Conservation (phyloP, 2,113 vertebrate species). For the Vimba vimba region DNA sequence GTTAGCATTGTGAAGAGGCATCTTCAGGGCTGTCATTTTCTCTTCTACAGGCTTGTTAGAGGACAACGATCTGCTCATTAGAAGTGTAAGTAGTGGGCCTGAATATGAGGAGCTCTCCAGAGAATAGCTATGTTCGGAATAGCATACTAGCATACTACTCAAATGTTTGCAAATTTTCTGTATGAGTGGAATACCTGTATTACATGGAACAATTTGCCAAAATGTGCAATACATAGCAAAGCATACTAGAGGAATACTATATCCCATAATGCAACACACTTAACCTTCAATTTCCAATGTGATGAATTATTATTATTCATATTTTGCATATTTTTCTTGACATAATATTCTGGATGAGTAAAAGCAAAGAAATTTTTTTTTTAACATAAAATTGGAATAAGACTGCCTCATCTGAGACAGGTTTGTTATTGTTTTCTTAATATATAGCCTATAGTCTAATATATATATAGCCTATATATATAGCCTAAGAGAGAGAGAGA, state of each 20-base stretch:
- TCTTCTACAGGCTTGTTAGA: constrained; percentile 30
- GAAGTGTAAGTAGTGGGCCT: not conserved
- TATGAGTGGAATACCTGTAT: too few relatives aligned
- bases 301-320: too few relatives aligned
- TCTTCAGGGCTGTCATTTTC: constrained; percentile 47
- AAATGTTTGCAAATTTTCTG: not conserved
- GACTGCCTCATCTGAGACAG: not conserved
- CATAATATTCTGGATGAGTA: too few relatives aligned
- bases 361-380: too few relatives aligned
- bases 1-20: constrained; percentile 58
- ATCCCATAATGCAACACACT: not conserved
- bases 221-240: not conserved
- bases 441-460: too few relatives aligned
- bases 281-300: not conserved
- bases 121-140: constrained; percentile 1
- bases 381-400: too few relatives aligned
- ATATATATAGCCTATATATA: too few relatives aligned
- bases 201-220: not conserved
- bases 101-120: constrained; percentile 7
- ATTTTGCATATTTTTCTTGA: too few relatives aligned
- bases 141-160: not conserved
- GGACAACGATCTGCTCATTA: constrained; percentile 31
- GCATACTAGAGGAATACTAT: not conserved
- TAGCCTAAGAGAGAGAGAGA: too few relatives aligned
- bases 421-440: not conserved